Base-by-base conservation (phyloP, 2,888 invertebrate genomes). In the Phlogophora meticulosa region DNA sequence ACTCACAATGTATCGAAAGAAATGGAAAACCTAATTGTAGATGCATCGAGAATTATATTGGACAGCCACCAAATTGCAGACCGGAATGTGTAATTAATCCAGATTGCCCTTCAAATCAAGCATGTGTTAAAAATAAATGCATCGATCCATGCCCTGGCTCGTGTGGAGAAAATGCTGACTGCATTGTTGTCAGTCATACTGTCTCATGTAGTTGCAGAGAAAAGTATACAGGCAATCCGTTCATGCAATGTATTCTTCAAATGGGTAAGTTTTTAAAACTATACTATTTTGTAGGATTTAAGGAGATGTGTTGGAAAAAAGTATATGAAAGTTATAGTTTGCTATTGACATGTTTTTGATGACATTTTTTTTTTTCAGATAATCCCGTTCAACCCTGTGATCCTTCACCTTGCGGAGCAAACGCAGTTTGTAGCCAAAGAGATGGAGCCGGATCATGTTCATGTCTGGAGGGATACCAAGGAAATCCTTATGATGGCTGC, bases 341-440 rank as follows among this genome's bases (percentile, higher is more conserved):
- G 17, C 3, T 3, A 9, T 17, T 20, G 17, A 10, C 28, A 46
- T 5, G 22, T 22, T 7, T 61, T n/a, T 59, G 22, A 62, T 46
- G 13, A 59, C 32, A 7, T 1, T 9, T 63, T 80, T 78, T 80
- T 78, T 70, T 93, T 93, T 38, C 89, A 96, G 96, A 95, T 80
- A 96, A 96, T 85, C 93, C 96, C 45, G 89, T 96, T 7, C 97
- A 97, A 84, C 98, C 98, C 0, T 98, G 98, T 87, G 97, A 98
- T 87, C 98, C 98, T 59, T 98, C 98, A 38, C 98, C 98, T 1
- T 98, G 98, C 88, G 98, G 98, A 42, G 93, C 97, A 1, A 98
- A 98, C 89, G 98, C 98, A 2, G 93, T 98, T 87, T 97, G 98
- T 91, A 97, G 96, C 84, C 96, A 97, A 89, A 96, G 97, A 73